Percentiles rank a stretch among this genome's conserved stretches.
Conservation (phyloP, 1,140 invertebrate genomes). For the Pseudomyrmex dendroicus region DNA sequence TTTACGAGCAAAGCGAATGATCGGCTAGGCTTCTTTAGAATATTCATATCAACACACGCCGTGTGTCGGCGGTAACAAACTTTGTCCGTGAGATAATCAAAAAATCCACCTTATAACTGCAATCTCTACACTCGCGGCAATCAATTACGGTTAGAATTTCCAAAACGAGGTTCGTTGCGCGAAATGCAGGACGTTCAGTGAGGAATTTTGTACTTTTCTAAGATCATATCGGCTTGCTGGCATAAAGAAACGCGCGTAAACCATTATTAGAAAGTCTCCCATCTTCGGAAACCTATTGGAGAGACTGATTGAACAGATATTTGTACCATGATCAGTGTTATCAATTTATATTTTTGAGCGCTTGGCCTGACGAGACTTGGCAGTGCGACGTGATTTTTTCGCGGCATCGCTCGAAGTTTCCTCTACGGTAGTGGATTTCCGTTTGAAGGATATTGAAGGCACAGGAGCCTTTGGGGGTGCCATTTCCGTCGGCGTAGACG, state of each 20-base stretch:
- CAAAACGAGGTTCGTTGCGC: slow-evolving; percentile 70
- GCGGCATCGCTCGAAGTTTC: slow-evolving; percentile 74
- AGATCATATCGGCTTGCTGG: slow-evolving; percentile 72
- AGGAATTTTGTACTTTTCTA: slow-evolving; percentile 81
- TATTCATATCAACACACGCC: slow-evolving; percentile 62
- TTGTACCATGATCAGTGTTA: slow-evolving; percentile 80
- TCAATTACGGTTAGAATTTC: slow-evolving; percentile 48
- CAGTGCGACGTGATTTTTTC: slow-evolving; percentile 82
- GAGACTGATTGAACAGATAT: slow-evolving; percentile 72
- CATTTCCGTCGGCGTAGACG: slow-evolving; percentile 76
- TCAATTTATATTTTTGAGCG: slow-evolving; percentile 83
- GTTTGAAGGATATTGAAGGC: slow-evolving; percentile 78
- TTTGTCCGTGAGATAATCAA: slow-evolving; percentile 57
- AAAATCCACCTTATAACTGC: slow-evolving; percentile 50
- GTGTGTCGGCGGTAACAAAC: slow-evolving; percentile 12
- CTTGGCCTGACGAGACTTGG: slow-evolving; percentile 83
- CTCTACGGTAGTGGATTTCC: slow-evolving; percentile 77
- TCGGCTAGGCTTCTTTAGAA: slow-evolving; percentile 74
- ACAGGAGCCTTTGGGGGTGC: slow-evolving; percentile 81
- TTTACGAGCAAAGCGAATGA: slow-evolving; percentile 68
- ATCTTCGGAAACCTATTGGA: slow-evolving; percentile 60
- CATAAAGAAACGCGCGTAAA: slow-evolving; percentile 61
- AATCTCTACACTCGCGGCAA: slow-evolving; percentile 52
- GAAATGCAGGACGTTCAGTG: slow-evolving; percentile 71
- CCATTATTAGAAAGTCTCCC: slow-evolving; percentile 59